Conservation (phyloP, 2,888 invertebrate species). For the Stenolophus ochropezus region DNA sequence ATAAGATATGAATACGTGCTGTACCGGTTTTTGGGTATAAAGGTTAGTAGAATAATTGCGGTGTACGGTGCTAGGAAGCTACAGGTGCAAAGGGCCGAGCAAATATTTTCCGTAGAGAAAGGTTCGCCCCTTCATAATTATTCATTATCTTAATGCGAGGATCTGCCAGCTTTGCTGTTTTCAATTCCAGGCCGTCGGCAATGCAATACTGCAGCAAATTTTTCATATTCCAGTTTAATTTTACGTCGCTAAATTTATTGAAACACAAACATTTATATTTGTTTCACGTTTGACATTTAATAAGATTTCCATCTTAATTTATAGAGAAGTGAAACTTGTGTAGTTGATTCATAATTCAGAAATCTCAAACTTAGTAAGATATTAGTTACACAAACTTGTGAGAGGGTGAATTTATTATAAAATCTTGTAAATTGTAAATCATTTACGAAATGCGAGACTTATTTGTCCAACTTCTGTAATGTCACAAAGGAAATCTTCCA, state of each 20-base stretch:
- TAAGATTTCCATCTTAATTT: background rate
- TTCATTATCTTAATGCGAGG: constrained; percentile 36
- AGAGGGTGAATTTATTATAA: background rate
- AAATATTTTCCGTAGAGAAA: constrained; percentile 11
- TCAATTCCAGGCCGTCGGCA: background rate
- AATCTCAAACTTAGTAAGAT: background rate
- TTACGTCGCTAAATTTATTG: background rate
- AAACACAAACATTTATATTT: background rate
- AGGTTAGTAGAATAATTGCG: too few relatives aligned
- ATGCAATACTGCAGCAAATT: background rate
- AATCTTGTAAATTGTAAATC: background rate
- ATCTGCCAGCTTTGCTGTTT: background rate
- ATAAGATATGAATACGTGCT: too few relatives aligned
- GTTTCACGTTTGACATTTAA: background rate
- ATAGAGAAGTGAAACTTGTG: background rate
- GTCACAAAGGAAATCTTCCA: background rate
- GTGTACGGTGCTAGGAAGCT: background rate
- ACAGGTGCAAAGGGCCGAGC: constrained; percentile 33
- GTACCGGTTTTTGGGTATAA: background rate
- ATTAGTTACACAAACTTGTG: background rate
- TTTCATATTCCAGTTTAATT: background rate
- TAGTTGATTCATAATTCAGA: background rate
- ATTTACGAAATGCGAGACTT: background rate
- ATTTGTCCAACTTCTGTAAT: background rate
- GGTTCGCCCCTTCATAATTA: constrained; percentile 28